Conservation (phyloP, 2,113 vertebrate species). For the Capreolus pygargus region DNA sequence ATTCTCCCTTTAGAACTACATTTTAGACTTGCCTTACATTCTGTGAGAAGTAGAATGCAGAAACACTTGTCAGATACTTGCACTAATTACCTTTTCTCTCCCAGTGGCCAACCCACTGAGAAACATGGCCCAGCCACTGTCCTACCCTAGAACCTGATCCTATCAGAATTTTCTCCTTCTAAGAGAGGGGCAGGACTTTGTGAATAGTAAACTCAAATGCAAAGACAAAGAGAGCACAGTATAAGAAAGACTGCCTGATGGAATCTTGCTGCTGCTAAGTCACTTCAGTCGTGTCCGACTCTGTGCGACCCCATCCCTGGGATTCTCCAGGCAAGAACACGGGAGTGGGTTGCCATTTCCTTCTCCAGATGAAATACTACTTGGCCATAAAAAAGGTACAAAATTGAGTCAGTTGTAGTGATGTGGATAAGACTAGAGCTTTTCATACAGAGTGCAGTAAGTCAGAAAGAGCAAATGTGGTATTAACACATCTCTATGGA, state of each 20-base stretch:
- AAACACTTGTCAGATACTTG: background rate
- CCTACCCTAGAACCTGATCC: background rate
- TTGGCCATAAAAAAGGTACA: background rate
- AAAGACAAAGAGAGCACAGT: background rate
- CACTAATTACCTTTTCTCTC: background rate
- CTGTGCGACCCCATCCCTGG: no score
- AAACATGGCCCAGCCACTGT: background rate
- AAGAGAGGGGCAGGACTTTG: background rate
- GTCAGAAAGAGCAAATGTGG: background rate
- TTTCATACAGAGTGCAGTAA: background rate
- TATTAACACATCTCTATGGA: background rate
- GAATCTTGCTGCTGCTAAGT: background rate
- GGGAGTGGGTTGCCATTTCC: no score
- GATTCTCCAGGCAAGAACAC: no score
- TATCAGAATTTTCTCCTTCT: background rate
- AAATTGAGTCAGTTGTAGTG: background rate
- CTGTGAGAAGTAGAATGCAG: background rate
- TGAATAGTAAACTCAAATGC: background rate
- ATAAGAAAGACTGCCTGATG: background rate
- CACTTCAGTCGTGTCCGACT: no score
- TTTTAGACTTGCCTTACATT: background rate
- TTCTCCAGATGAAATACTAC: background rate
- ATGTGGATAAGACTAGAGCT: background rate
- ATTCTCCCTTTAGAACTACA: background rate
- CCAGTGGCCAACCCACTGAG: background rate